These are phyloP conservation scores for Caradrina clavipalpis DNA, from an alignment of 2,888 invertebrate genomes.

Conservation along the genomic window DNA sequence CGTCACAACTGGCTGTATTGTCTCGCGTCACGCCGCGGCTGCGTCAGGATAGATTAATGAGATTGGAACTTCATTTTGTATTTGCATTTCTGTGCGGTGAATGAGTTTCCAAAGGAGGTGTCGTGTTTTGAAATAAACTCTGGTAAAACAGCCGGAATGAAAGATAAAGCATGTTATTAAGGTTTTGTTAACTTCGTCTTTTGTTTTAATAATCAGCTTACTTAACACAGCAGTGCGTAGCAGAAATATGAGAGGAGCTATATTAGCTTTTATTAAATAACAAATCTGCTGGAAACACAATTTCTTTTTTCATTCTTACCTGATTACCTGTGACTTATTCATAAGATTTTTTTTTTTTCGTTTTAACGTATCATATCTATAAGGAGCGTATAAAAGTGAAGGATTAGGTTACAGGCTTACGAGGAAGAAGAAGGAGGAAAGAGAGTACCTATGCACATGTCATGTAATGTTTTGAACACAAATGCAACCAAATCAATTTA, in stretches of 20 bases:
- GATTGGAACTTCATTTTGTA: constrained; percentile 27
- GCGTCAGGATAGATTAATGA: constrained; percentile 30
- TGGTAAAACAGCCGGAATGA: not conserved
- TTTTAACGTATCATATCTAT: not conserved
- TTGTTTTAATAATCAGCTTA: not conserved
- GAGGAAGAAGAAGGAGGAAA: not conserved
- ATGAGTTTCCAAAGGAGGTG: not conserved
- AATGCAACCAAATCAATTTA: not conserved
- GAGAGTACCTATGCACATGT: not conserved
- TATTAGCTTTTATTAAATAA: too few relatives aligned
- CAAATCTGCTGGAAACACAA: too few relatives aligned
- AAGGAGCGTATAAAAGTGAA: too few relatives aligned
- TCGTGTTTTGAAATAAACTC: not conserved
- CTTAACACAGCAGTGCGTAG: not conserved
- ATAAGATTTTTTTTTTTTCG: not conserved
- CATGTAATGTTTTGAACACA: not conserved
- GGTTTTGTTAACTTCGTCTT: not conserved
- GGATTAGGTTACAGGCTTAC: not conserved
- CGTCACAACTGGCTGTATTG: constrained; percentile 27
- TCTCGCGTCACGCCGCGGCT: constrained; percentile 4
- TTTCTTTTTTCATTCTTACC: too few relatives aligned
- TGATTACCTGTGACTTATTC: too few relatives aligned
- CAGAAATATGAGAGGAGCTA: too few relatives aligned
- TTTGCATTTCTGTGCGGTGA: constrained; percentile 2
- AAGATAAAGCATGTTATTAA: not conserved